Percentiles rank a stretch among this genome's conserved stretches.
Conservation (phyloP, 2,888 invertebrate species). For the Sclerodermus sp. region DNA sequence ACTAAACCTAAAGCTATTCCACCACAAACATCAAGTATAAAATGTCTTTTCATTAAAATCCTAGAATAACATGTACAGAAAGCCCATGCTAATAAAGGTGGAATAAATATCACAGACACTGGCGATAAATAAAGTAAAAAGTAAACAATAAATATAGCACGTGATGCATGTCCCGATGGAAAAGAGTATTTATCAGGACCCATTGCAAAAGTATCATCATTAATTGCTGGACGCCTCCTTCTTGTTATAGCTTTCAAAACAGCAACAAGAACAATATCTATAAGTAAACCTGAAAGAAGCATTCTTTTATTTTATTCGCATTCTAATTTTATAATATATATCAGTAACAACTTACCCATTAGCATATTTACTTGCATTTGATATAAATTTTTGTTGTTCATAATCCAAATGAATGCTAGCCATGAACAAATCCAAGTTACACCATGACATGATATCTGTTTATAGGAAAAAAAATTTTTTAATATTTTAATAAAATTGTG, state of each 20-base stretch:
- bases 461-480: slow-evolving; percentile 13
- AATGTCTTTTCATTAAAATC: slow-evolving; percentile 82
- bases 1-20: slow-evolving; percentile 75
- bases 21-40: slow-evolving; percentile 79
- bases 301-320: neutral
- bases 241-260: slow-evolving; percentile 76
- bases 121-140: slow-evolving; percentile 72
- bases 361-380: slow-evolving; percentile 86
- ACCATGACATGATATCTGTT: slow-evolving; percentile 85
- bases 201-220: slow-evolving; percentile 68
- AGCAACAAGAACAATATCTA: slow-evolving; percentile 80
- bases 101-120: slow-evolving; percentile 63
- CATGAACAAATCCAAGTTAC: slow-evolving; percentile 81
- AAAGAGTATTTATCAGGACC: slow-evolving; percentile 91
- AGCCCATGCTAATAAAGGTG: slow-evolving; percentile 75
- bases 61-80: slow-evolving; percentile 75
- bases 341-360: slow-evolving; percentile 64
- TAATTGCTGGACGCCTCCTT: slow-evolving; percentile 73
- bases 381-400: slow-evolving; percentile 69
- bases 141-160: slow-evolving; percentile 75
- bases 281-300: slow-evolving; percentile 66
- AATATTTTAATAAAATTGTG: slow-evolving; percentile 10
- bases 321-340: slow-evolving; percentile 3
- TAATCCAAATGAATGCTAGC: slow-evolving; percentile 76
- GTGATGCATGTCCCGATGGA: slow-evolving; percentile 92